A percentile compares a stretch with the other conserved stretches of the same genome.
Evolutionary conservation across 2,888 invertebrate species (phyloP).

Genomic region (Acheta domesticus): DNA sequence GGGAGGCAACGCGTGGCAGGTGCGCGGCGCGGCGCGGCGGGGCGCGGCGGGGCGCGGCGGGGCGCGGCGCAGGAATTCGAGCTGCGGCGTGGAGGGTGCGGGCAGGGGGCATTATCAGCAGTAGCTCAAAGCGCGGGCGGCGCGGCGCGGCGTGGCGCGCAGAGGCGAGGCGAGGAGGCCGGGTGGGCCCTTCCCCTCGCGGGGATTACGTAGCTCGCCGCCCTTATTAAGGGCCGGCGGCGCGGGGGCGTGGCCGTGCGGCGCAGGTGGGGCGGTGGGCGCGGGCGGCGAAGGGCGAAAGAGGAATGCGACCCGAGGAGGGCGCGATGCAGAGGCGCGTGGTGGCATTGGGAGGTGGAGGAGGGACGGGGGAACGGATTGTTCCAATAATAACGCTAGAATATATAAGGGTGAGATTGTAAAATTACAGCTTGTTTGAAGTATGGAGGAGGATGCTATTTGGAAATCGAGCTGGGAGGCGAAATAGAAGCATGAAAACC

Average conservation of each 20-base stretch:
- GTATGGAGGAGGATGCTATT: too few species aligned
- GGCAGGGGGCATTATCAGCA: neutral
- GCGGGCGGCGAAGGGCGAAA: neutral
- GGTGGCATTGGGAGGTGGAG: neutral
- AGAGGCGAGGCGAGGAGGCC: neutral
- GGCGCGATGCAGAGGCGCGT: neutral
- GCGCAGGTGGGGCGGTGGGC: neutral
- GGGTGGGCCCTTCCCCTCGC: neutral
- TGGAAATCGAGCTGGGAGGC: too few species aligned
- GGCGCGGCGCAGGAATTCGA: neutral
- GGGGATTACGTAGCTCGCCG: neutral
- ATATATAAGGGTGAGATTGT: too few species aligned
- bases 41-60: neutral
- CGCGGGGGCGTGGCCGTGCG: neutral
- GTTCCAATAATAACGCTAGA: too few species aligned
- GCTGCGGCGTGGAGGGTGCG: neutral
- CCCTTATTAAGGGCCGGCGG: neutral
- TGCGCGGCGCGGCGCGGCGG: neutral
- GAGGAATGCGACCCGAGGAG: neutral
- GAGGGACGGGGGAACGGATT: neutral
- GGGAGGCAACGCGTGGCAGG: neutral
- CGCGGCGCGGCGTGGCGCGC: neutral
- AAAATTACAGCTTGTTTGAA: too few species aligned
- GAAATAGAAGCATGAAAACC: too few species aligned
- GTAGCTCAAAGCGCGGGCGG: neutral